Evolutionary conservation across 1,140 invertebrate genomes (phyloP).

Genomic region (Panonychus citri): DNA sequence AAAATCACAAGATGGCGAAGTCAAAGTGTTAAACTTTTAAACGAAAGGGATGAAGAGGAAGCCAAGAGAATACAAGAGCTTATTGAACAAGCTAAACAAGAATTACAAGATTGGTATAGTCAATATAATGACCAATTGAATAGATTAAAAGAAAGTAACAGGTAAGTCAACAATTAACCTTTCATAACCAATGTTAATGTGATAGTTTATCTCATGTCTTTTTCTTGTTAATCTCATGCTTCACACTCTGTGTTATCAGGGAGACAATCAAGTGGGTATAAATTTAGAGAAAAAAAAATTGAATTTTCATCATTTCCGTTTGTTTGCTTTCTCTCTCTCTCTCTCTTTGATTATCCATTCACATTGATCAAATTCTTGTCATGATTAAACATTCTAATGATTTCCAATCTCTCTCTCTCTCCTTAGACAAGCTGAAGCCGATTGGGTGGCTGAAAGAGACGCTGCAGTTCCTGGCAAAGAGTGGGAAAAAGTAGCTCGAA

Average conservation of each 20-base stretch:
- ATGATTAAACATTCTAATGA: constrained; percentile 7
- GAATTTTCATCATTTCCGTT: not conserved
- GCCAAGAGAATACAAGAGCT: constrained; percentile 64
- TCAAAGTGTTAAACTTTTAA: constrained; percentile 58
- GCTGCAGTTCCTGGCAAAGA: constrained; percentile 36
- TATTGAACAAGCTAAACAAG: constrained; percentile 53
- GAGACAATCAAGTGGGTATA: too few relatives aligned
- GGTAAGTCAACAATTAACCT: constrained; percentile 30
- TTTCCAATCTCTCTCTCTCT: not conserved
- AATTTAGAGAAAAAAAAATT: too few relatives aligned
- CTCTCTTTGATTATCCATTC: constrained; percentile 17
- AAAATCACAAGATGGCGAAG: constrained; percentile 79
- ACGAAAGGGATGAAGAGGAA: constrained; percentile 77
- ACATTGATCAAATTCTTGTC: constrained; percentile 17
- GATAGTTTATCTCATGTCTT: too few relatives aligned
- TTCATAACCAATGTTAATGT: too few relatives aligned
- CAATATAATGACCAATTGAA: constrained; percentile 73
- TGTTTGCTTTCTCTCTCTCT: not conserved
- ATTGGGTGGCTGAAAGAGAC: constrained; percentile 25
- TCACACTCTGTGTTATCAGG: too few relatives aligned
- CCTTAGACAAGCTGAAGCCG: constrained; percentile 27
- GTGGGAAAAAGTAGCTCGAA: constrained; percentile 78
- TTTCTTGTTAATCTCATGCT: too few relatives aligned
- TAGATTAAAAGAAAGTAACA: constrained; percentile 80
- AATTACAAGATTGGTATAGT: constrained; percentile 86